Base-by-base conservation (phyloP, 2,888 invertebrate species). In the Melangyna quadrimaculata region DNA sequence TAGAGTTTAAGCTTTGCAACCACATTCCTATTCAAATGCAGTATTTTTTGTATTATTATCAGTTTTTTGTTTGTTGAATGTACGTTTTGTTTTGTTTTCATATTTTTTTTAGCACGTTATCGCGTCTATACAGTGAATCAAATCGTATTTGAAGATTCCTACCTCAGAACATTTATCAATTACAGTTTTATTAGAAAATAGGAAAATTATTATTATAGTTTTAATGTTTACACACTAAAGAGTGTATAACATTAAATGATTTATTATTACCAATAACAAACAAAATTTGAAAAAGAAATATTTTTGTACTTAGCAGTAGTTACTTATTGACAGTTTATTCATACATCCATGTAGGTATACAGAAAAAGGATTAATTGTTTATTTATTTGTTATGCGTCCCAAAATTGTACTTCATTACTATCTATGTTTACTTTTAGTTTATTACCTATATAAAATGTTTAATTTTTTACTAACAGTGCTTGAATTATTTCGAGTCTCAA, bases 271-370 rank as follows among this genome's bases (percentile, higher is more conserved):
- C 17, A 70, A 78, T 59, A 75, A 35, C 0, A 35, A 43, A 65
- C 12, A 67, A 48, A 51, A 24, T 8, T 8, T 2, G 29, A 55
- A 77, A 27, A 65, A 78, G 12, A 78, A 73, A 86, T 86, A 86
- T 86, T 86, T 86, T 86, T 86, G 86, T 86, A 86, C 86, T 86
- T 86, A 74, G 81, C 86, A 81, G 81, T 81, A 86, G 72, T 77
- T 43, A 80, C 63, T 80, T 86, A 79, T 71, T 84, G 29, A 80
- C 75, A 70, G 40, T 80, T 84, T 45, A 75, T 69, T 67, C 35
- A 43, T n/a, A 45, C n/a, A n/a, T n/a, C n/a, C n/a, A n/a, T n/a
- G n/a, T n/a, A n/a, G 72, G 43, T 51, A 32, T 22, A 71, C 40
- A 22, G 51, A 75, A 65, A 40, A 51, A 48, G 45, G 29, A 55